These are phyloP conservation scores for Hydrotaea cyrtoneurina DNA, from an alignment of 2,888 invertebrate species.

Conservation along the genomic window DNA sequence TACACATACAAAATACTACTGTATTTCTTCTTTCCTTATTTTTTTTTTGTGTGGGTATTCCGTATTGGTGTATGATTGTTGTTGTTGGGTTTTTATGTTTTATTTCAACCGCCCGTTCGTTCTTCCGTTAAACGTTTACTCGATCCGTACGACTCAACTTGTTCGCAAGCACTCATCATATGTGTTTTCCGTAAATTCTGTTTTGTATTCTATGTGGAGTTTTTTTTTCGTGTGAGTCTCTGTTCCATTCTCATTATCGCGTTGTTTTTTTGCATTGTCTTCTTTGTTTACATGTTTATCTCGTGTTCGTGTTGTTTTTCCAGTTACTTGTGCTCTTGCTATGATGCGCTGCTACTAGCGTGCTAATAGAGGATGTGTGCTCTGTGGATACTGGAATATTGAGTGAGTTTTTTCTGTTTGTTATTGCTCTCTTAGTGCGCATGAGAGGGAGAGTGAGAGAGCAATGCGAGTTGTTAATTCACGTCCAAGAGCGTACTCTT, in stretches of 20 bases:
- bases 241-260: constrained; percentile 46
- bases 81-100: constrained; percentile 9
- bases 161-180: constrained; percentile 61
- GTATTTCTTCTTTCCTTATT: background rate
- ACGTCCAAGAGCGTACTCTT: background rate
- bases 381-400: constrained; percentile 17
- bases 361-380: background rate
- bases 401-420: constrained; percentile 8
- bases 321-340: constrained; percentile 10
- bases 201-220: constrained; percentile 54
- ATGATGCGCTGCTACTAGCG: no score
- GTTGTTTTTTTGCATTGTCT: constrained; percentile 15
- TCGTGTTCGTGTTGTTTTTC: constrained; percentile 14
- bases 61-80: constrained; percentile 24
- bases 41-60: constrained; percentile 58
- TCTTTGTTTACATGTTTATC: constrained; percentile 19
- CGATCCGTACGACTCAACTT: constrained; percentile 60
- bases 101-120: constrained; percentile 51
- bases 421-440: background rate
- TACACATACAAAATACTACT: constrained; percentile 44
- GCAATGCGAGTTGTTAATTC: background rate
- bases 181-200: constrained; percentile 54
- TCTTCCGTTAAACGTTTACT: constrained; percentile 56
- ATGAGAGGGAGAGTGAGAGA: background rate
- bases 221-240: constrained; percentile 1